Evolutionary conservation across 2,797 vertebrate genomes (phyloP).

Genomic region (Tympanoctomys barrerae): DNA sequence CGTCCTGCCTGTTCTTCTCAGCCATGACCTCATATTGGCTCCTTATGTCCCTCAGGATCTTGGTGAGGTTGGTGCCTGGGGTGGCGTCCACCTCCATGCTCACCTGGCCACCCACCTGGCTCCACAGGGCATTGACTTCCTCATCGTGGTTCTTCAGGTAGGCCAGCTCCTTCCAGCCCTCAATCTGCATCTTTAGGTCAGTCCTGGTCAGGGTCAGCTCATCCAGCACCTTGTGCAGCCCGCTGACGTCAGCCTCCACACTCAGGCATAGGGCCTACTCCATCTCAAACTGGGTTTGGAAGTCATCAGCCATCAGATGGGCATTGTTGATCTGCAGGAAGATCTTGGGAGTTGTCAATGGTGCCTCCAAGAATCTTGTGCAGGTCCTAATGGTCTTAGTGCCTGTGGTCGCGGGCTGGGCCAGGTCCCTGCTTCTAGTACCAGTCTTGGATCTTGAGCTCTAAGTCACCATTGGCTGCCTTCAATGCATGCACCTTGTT

Average conservation of each 20-base stretch:
- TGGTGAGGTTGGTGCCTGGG: slow-evolving; percentile 88
- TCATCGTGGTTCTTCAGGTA: slow-evolving; percentile 90
- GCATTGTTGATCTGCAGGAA: slow-evolving; percentile 91
- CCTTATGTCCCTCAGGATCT: slow-evolving; percentile 90
- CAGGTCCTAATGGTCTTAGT: slow-evolving; percentile 89
- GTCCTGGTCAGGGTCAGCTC: slow-evolving; percentile 88
- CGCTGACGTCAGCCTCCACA: slow-evolving; percentile 88
- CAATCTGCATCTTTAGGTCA: slow-evolving; percentile 89
- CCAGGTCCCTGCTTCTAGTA: slow-evolving; percentile 88
- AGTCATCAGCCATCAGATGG: slow-evolving; percentile 90
- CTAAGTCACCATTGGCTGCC: slow-evolving; percentile 87
- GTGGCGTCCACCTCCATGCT: slow-evolving; percentile 90
- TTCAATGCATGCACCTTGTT: slow-evolving; percentile 91
- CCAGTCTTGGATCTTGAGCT: slow-evolving; percentile 90
- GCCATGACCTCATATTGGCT: slow-evolving; percentile 90
- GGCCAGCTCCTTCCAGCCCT: slow-evolving; percentile 88
- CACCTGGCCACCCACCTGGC: slow-evolving; percentile 91
- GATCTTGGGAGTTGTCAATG: slow-evolving; percentile 86
- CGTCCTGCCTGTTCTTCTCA: slow-evolving; percentile 90
- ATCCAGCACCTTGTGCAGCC: slow-evolving; percentile 88
- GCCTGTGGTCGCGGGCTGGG: slow-evolving; percentile 85
- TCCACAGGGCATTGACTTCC: slow-evolving; percentile 89
- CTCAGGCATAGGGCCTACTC: slow-evolving; percentile 86
- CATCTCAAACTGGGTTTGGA: slow-evolving; percentile 90
- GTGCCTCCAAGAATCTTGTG: slow-evolving; percentile 89